These are phyloP conservation scores for Philotrypesis tridentata DNA, from an alignment of 1,140 invertebrate genomes.

Conservation along the genomic window DNA sequence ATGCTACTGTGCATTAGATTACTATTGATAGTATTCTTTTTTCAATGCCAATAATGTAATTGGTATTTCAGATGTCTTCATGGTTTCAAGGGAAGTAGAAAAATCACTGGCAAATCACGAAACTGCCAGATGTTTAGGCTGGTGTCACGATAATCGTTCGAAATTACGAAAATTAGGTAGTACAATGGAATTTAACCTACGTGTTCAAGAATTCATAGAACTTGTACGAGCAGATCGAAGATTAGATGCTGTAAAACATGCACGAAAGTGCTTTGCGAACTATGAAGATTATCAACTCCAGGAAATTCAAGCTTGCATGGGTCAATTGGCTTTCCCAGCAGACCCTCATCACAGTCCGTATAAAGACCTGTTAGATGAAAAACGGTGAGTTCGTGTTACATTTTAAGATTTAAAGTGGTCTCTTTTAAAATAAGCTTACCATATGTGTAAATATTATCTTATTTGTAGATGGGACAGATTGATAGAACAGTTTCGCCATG, in stretches of 20 bases:
- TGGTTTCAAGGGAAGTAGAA: conserved; percentile 92
- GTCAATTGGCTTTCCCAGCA: conserved; percentile 91
- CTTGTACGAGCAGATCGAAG: conserved; percentile 89
- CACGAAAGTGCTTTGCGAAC: conserved; percentile 92
- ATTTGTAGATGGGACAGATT: conserved; percentile 84
- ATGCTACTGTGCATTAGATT: conserved; percentile 43
- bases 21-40: neutral
- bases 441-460: conserved; percentile 21
- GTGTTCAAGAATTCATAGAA: conserved; percentile 95
- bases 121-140: conserved; percentile 91
- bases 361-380: conserved; percentile 80
- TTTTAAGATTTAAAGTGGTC: neutral
- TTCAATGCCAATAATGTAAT: neutral
- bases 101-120: conserved; percentile 85
- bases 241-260: conserved; percentile 94
- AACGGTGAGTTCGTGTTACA: conserved; percentile 59
- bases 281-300: conserved; percentile 90
- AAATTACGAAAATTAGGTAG: conserved; percentile 95
- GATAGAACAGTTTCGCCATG: conserved; percentile 92
- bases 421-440: neutral
- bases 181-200: conserved; percentile 92
- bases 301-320: conserved; percentile 96
- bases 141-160: conserved; percentile 98
- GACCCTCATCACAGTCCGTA: conserved; percentile 84
- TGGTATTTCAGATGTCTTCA: conserved; percentile 83